Evolutionary conservation across 2,888 invertebrate species (phyloP).

Genomic region (Papilio elwesi): DNA sequence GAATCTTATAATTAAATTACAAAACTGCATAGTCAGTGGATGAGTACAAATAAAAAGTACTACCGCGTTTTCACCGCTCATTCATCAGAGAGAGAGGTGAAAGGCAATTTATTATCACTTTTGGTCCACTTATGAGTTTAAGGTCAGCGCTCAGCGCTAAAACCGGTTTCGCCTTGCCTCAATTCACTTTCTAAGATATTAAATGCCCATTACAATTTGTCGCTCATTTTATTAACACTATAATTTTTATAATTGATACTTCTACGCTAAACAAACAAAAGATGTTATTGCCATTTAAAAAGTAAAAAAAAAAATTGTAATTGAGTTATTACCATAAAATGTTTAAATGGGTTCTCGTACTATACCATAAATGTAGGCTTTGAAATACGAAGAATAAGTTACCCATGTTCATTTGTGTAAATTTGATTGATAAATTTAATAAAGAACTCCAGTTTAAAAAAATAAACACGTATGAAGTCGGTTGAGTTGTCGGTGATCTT

Average conservation of each 20-base stretch:
- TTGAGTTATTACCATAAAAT: too few species aligned
- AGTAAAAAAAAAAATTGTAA: too few species aligned
- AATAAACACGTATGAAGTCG: too few species aligned
- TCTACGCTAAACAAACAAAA: background rate
- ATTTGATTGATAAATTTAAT: too few species aligned
- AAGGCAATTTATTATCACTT: slow-evolving; percentile 52
- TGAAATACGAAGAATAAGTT: too few species aligned
- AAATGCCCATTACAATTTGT: slow-evolving; percentile 14
- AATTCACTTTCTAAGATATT: slow-evolving; percentile 68
- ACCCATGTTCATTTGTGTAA: too few species aligned
- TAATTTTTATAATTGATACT: too few species aligned
- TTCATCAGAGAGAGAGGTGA: slow-evolving; percentile 49
- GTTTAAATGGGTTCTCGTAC: too few species aligned
- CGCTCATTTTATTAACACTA: too few species aligned
- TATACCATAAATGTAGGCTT: too few species aligned
- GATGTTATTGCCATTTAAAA: background rate
- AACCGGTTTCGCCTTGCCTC: slow-evolving; percentile 60
- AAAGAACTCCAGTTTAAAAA: too few species aligned
- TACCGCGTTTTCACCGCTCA: slow-evolving; percentile 14
- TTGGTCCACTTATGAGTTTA: slow-evolving; percentile 58
- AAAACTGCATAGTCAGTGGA: slow-evolving; percentile 9
- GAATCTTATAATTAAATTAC: background rate
- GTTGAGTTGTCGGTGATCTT: too few species aligned
- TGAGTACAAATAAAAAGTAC: slow-evolving; percentile 41
- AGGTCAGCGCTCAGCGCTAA: slow-evolving; percentile 62